Conservation (phyloP, 2,888 invertebrate genomes). For the Silvanus unidentatus region DNA sequence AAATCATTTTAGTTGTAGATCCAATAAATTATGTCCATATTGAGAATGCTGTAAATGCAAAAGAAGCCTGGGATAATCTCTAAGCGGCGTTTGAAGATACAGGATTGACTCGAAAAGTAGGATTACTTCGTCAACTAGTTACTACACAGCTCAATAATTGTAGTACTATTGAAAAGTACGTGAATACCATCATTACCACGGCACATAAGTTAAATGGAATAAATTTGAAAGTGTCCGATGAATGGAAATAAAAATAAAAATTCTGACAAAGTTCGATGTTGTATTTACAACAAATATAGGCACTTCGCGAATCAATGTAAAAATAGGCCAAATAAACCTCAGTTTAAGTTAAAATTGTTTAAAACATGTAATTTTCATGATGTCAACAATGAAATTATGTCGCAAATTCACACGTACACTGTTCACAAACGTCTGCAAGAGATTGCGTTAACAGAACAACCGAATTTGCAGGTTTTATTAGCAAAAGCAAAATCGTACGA, state of each 20-base stretch:
- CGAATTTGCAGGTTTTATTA: background rate
- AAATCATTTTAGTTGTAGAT: slow-evolving; percentile 25
- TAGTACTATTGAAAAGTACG: too few relatives aligned
- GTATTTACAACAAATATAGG: too few relatives aligned
- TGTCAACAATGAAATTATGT: slow-evolving; percentile 1
- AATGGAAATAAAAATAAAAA: too few relatives aligned
- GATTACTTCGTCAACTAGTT: slow-evolving; percentile 24
- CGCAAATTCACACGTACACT: background rate
- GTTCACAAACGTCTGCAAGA: background rate
- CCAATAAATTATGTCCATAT: slow-evolving; percentile 29
- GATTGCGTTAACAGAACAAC: slow-evolving; percentile 1
- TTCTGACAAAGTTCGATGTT: too few relatives aligned
- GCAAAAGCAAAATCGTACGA: background rate
- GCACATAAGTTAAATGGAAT: slow-evolving; percentile 24
- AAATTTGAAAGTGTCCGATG: too few relatives aligned
- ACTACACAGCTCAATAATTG: too few relatives aligned
- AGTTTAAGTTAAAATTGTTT: background rate
- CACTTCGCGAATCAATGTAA: too few relatives aligned
- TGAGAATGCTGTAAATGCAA: slow-evolving; percentile 22
- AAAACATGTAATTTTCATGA: slow-evolving; percentile 2
- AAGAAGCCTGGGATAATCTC: slow-evolving; percentile 28
- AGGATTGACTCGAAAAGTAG: slow-evolving; percentile 30
- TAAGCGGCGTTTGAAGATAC: slow-evolving; percentile 27
- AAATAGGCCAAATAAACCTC: too few relatives aligned
- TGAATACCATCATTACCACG: slow-evolving; percentile 26